phyloP scores from a whole-genome alignment of 2,888 invertebrate genomes.

The Heterodera filipjevi region DNA sequence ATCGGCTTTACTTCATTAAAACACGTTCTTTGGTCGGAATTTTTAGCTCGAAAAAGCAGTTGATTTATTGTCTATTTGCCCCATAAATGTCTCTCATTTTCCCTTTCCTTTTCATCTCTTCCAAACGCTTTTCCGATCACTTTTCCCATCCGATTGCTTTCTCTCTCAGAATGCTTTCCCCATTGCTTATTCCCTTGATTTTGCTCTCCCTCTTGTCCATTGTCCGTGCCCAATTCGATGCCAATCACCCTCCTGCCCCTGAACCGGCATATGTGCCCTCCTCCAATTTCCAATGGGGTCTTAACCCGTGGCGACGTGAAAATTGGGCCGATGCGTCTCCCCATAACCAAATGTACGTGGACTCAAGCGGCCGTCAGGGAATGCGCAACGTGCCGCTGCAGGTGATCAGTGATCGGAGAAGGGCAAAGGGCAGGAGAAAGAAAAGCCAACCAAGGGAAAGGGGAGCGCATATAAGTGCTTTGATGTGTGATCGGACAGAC shows the following conservation, averaged over 20 bases:
- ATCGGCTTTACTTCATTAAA: neutral
- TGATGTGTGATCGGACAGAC: no score
- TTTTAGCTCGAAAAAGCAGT: neutral
- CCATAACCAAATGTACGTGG: conserved; percentile 8
- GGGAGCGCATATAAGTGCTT: no score
- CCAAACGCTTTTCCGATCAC: neutral
- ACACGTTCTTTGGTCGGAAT: neutral
- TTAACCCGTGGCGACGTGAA: neutral
- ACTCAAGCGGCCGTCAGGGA: neutral
- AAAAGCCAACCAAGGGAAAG: no score
- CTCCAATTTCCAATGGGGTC: conserved; percentile 1
- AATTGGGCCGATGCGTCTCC: conserved; percentile 6
- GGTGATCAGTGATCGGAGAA: neutral
- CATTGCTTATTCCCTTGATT: neutral
- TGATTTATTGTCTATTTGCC: neutral
- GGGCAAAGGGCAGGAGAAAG: no score
- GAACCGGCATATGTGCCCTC: neutral
- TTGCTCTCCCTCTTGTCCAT: neutral
- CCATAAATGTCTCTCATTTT: neutral
- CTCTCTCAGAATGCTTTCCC: neutral
- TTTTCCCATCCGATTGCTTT: neutral
- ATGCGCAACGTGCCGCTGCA: conserved; percentile 5
- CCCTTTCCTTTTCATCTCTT: neutral
- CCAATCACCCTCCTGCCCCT: neutral
- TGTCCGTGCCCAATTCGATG: neutral